Evolutionary conservation across 2,888 invertebrate species (phyloP).

Genomic region (Cataglyphis albicans): DNA sequence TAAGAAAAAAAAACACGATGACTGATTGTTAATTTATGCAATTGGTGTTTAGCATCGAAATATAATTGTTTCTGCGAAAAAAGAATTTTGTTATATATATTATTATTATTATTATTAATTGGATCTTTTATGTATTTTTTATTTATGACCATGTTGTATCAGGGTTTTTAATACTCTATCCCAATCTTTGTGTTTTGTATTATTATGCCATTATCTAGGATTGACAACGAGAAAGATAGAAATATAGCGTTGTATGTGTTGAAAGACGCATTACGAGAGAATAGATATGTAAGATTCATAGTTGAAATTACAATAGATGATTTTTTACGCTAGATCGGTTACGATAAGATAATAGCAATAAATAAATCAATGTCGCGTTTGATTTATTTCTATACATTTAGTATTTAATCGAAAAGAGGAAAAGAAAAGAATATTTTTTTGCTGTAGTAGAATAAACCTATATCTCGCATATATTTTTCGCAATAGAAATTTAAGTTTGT

Average conservation of each 20-base stretch:
- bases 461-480: constrained; percentile 33
- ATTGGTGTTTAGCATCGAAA: constrained; percentile 47
- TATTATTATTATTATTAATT: constrained; percentile 61
- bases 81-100: constrained; percentile 49
- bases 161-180: constrained; percentile 50
- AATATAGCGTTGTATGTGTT: constrained; percentile 20
- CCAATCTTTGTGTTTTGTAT: constrained; percentile 41
- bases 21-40: constrained; percentile 45
- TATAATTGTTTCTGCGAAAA: constrained; percentile 50
- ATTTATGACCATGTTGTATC: constrained; percentile 51
- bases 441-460: constrained; percentile 44
- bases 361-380: constrained; percentile 27
- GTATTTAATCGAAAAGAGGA: constrained; percentile 9
- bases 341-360: constrained; percentile 47
- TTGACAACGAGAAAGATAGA: constrained; percentile 17
- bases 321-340: constrained; percentile 32
- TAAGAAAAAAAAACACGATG: constrained; percentile 5
- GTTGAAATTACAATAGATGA: constrained; percentile 35
- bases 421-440: constrained; percentile 22
- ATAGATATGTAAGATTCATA: constrained; percentile 36
- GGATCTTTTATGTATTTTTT: constrained; percentile 45
- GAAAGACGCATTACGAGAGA: constrained; percentile 27
- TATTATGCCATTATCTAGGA: constrained; percentile 43
- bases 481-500: constrained; percentile 39
- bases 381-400: constrained; percentile 37